Conservation (phyloP, 2,797 vertebrate genomes). For the Acipenser transmontanus region DNA sequence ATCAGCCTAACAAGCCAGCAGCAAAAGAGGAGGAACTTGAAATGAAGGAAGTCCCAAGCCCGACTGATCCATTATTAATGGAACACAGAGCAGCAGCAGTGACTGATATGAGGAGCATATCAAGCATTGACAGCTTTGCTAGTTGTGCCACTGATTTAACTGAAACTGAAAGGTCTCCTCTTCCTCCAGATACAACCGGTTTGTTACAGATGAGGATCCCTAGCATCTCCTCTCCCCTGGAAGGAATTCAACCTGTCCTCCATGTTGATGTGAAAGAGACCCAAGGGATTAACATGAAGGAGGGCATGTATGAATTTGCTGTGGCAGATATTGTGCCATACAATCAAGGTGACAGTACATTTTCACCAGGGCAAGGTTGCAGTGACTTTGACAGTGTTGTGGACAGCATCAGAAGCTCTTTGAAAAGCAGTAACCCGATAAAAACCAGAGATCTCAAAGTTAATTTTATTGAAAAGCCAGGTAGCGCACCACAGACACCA, state of each 20-base stretch:
- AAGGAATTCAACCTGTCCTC: conserved; percentile 62
- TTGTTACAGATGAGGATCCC: conserved; percentile 63
- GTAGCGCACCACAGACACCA: conserved; percentile 72
- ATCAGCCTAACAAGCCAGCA: conserved; percentile 55
- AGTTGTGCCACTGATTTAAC: conserved; percentile 71
- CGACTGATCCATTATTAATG: conserved; percentile 42
- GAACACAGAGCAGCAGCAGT: conserved; percentile 38
- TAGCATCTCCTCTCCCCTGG: conserved; percentile 47
- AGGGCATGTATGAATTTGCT: conserved; percentile 52
- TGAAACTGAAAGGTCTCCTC: conserved; percentile 57
- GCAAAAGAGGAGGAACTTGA: conserved; percentile 81
- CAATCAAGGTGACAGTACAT: conserved; percentile 36
- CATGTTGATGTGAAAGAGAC: conserved; percentile 43
- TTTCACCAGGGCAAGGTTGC: conserved; percentile 50
- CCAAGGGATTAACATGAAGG: conserved; percentile 58
- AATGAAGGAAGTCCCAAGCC: conserved; percentile 75
- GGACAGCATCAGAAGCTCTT: conserved; percentile 70
- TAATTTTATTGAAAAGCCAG: conserved; percentile 73
- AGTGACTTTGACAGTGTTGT: conserved; percentile 51
- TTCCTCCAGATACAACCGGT: conserved; percentile 48
- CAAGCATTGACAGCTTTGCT: conserved; percentile 70
- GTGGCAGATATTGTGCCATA: conserved; percentile 30
- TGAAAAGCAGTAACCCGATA: conserved; percentile 65
- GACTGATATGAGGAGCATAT: conserved; percentile 68
- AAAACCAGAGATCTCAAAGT: conserved; percentile 74